Base-by-base conservation (phyloP, 2,797 vertebrate species). In the Platalea minor region DNA sequence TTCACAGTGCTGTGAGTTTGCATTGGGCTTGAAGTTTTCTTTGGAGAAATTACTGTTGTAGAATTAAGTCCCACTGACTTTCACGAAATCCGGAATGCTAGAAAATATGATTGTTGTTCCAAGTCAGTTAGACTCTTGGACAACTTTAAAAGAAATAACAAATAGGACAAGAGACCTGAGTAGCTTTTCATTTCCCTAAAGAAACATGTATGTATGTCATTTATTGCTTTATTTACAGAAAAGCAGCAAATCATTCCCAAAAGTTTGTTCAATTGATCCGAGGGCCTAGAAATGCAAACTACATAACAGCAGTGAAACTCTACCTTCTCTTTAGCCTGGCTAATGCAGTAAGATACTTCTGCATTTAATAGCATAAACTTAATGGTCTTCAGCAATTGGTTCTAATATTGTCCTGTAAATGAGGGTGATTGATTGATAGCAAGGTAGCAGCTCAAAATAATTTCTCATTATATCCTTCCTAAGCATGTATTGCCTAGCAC, bases 61-160 rank as follows among this genome's bases (percentile, higher is more conserved):
- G 46, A 33, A 74, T 73, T 35, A 80, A 85, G 28, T 69, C 33
- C 19, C 13, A 18, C 24, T 35, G 45, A 78, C 57, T 88, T 88
- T 7, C 54, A 54, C 2, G 2, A 54, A 46, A 41, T 45, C 53
- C 41, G 37, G 25, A 82, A 46, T 65, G 33, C 33, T 46, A 31
- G 51, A 85, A 95, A 87, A 43, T 23, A 56, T 0, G 1, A 50
- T 31, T 0, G 0, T 69, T 3, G 3, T 77, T 93, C 45, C 53
- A 74, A 88, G 63, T 43, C 45, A 57, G 43, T 63, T 29, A 75
- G 37, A 65, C 33, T 60, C 60, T 43, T 60, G 25, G 57, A 64
- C 39, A 65, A 23, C 60, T 92, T 82, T 35, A 45, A 85, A 82
- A 74, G 35, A 93, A 92, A 54, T 11, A 65, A 46, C 10, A 50